Conservation (phyloP, 2,113 vertebrate species). For the Cyanoliseus patagonus region DNA sequence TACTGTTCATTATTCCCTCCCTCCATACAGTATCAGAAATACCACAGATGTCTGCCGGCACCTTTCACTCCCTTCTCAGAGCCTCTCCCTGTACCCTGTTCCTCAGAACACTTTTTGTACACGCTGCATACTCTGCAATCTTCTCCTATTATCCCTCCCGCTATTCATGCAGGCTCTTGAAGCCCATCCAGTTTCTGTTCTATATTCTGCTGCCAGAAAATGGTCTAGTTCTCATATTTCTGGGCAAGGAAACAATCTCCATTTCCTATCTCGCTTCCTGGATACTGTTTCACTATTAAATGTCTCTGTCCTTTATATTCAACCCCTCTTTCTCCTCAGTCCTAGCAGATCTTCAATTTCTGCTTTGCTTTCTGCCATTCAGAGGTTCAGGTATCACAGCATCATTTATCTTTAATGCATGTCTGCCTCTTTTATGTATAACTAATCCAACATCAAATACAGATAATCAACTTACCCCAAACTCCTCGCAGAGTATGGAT, state of each 20-base stretch:
- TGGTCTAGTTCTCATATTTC: constrained; percentile 40
- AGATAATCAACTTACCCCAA: not conserved
- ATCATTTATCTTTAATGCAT: not conserved
- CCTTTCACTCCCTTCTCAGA: not conserved
- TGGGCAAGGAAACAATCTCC: constrained; percentile 38
- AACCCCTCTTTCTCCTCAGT: not conserved
- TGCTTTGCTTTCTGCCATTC: not conserved
- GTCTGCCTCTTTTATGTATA: not conserved
- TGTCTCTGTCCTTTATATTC: not conserved
- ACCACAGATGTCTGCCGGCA: not conserved
- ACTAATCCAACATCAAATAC: not conserved
- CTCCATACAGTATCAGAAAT: not conserved
- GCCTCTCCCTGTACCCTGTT: not conserved
- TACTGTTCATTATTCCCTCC: not conserved
- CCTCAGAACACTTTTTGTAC: not conserved
- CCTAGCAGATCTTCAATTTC: not conserved
- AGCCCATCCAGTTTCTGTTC: constrained; percentile 53
- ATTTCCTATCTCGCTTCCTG: constrained; percentile 52
- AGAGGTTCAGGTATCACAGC: not conserved
- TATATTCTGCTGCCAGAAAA: constrained; percentile 51
- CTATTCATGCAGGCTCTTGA: constrained; percentile 57
- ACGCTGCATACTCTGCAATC: constrained; percentile 42
- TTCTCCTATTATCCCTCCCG: constrained; percentile 36
- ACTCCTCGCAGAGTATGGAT: not conserved
- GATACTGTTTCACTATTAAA: not conserved